Conservation (phyloP, 2,888 invertebrate genomes). For the Andrena trimmerana region DNA sequence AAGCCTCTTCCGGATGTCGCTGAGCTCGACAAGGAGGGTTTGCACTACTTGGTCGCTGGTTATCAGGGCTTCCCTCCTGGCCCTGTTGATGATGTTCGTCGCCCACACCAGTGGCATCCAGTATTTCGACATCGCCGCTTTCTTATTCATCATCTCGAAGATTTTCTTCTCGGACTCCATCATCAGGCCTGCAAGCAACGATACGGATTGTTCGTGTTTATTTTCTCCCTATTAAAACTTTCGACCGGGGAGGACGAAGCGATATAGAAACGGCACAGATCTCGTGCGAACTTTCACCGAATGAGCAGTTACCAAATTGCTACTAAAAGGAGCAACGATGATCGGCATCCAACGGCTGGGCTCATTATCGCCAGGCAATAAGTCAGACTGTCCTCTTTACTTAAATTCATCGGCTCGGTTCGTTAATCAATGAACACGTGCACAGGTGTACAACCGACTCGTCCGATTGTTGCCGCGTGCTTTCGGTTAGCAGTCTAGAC, state of each 20-base stretch:
- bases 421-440: conserved; percentile 49
- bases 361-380: neutral
- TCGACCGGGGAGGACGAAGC: conserved; percentile 19
- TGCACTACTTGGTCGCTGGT: conserved; percentile 96
- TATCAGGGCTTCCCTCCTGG: conserved; percentile 93
- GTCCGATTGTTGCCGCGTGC: no score
- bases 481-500: no score
- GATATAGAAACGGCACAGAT: conserved; percentile 19
- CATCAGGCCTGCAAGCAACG: conserved; percentile 90
- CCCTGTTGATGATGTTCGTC: conserved; percentile 95
- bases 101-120: conserved; percentile 98
- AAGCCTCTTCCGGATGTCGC: conserved; percentile 93
- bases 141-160: conserved; percentile 95
- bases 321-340: neutral
- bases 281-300: conserved; percentile 40
- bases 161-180: conserved; percentile 96
- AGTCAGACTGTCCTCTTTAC: neutral
- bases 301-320: conserved; percentile 24
- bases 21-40: conserved; percentile 94
- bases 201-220: conserved; percentile 7
- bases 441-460: neutral
- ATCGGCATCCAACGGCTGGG: neutral
- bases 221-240: conserved; percentile 28
- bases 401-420: conserved; percentile 33
- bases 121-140: conserved; percentile 96